Base-by-base conservation (phyloP, 2,797 vertebrate genomes). In the Anisognathus igniventris region DNA sequence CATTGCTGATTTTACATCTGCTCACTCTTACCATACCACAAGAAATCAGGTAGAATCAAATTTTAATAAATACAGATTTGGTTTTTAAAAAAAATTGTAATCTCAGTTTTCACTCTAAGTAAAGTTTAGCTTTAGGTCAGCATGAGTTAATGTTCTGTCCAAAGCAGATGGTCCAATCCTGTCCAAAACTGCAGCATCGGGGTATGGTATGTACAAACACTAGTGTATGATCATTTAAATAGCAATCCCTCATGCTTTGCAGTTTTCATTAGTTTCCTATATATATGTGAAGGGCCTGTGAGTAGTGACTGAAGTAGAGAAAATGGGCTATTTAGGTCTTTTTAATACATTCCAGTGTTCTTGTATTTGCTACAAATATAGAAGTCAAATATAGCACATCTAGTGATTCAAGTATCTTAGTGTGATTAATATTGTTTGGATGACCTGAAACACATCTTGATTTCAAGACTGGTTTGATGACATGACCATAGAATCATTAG, bases 271-370 rank as follows among this genome's bases (percentile, higher is more conserved):
- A 88, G 14, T 84, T 91, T 88, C 76, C 83, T 84, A 51, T 94
- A 88, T 91, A 91, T 86, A 91, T 77, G 70, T 75, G 82, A 91
- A 93, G 88, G 75, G 73, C 53, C 35, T 81, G 28, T 84, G 45
- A 91, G 76, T 86, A 89, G 82, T 68, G 54, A n/a, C 47, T 86
- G 65, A 90, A 91, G 79, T 73, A 95, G 82, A 78, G 50, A 91
- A 96, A 95, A 88, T 23, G n/a, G 75, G 14, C 27, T 70, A 62
- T 70, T 93, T 81, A 81, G 37, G 62, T 65, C 54, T 83, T 88
- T 88, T 70, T 84, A 90, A 88, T 94, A n/a, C 76, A 72, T 91
- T 93, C 58, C 70, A 86, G 7, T 72, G 28, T 82, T 91, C 31
- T 88, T 80, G 21, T 78, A 45, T 86, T 90, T 72, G 54, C 37